Evolutionary conservation across 2,113 vertebrate genomes (phyloP), one percentile per base, ranked within the genome.

Genomic region (Tenebrosternarchus preto): DNA sequence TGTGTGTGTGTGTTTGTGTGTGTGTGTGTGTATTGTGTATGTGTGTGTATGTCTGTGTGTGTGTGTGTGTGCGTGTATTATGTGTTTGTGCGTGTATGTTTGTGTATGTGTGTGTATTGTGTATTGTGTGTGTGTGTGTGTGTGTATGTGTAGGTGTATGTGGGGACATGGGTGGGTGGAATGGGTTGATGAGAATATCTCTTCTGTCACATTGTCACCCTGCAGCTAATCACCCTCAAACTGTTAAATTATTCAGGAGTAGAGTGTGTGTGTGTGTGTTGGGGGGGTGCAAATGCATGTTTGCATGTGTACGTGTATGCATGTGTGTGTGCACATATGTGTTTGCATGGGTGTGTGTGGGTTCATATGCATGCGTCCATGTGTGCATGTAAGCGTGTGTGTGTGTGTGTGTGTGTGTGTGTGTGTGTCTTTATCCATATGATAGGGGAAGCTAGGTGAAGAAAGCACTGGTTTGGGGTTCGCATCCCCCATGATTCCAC

Each of bases 201-300:
- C 36, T 39, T 68, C 64, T 68, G 33, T 8, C 64, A 36, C 64
- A 36, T 39, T 68, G 33, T 68, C 31, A 68, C 31, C 63, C 64
- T 22, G 64, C 33, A 68, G 31, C 33, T 68, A 68, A 68, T 68
- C 33, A 39, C 33, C 36, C 31, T 39, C 64, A 31, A 36, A 68
- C 33, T 68, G 64, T 39, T 68, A 31, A 68, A 68, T 68, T 68
- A 68, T 68, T 39, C 64, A 68, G 31, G 33, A 36, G 43, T 50
- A 50, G 64, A 71, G 78, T 5, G 43, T 56, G 50, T 68, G 63
- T 56, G 39, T 53, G 15, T 1, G 8, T 60, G 22, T 12, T n/a
- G n/a, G n/a, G 61, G n/a, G 24, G 55, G 39, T 31, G 31, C 33
- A 6, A 33, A 29, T 66, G 63, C 31, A 12, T 66, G 29, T 33